Evolutionary conservation across 1,140 invertebrate genomes (phyloP), one percentile per base, ranked within the genome.

Genomic region (Micrasema minimum): DNA sequence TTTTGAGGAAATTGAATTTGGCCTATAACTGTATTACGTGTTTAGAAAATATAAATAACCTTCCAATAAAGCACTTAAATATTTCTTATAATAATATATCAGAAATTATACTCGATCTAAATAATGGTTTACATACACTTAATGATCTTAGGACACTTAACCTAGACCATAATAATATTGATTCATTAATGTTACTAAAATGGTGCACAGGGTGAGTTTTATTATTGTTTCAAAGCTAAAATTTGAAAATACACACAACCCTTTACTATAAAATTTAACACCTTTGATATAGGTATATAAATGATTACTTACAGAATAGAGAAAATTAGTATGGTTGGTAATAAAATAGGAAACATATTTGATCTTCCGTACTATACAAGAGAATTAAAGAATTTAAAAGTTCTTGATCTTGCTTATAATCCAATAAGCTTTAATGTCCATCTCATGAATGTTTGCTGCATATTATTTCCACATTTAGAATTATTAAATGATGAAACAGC

Each of bases 11-110:
- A 16, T 72, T 84, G 5, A 81, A 84, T 62, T 75, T 84, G 14
- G 83, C 82, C 0, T 82, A 80, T 53, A 84, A 84, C 72, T 78
- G 82, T 48, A 83, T 84, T 35, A 77, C 80, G 65, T 76, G 79
- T 11, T 69, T 83, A 2, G 82, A 84, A 66, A 83, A 83, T 72
- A 73, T 84, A 6, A 82, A 80, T 66, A 62, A 82, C 55, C 74
- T 83, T 2, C 70, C 77, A 35, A 75, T 84, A 5, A 51, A 80
- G 2, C 81, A 80, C 79, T 71, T 84, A 22, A 80, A 84, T 64
- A 35, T 84, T 7, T 83, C 82, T 1, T 80, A 83, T 61, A 84
- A 83, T 57, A 80, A 82, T 59, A 81, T 84, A 66, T 80, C 80
- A 11, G 78, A 74, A 26, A 83, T 79, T 59, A 80, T 83, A 62